Conservation (phyloP, 2,113 vertebrate genomes). For the Dasyprocta punctata region DNA sequence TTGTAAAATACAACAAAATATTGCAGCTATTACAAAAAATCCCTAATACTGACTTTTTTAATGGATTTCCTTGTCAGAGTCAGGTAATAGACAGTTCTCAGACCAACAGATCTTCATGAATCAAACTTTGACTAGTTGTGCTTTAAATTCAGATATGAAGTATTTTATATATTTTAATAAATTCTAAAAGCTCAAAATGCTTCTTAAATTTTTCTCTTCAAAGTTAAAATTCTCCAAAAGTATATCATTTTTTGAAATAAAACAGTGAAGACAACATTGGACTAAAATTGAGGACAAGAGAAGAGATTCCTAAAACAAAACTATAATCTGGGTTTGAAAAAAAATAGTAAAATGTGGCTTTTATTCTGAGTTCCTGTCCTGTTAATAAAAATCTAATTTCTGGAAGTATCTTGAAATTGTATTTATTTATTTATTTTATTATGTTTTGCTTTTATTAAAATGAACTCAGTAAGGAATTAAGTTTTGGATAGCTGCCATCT, state of each 20-base stretch:
- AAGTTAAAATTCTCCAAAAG: background rate
- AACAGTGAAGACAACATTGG: background rate
- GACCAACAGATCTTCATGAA: background rate
- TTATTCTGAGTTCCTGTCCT: background rate
- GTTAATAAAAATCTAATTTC: background rate
- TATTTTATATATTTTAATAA: background rate
- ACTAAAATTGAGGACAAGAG: background rate
- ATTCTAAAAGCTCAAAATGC: background rate
- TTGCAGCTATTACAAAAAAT: background rate
- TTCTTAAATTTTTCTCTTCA: background rate
- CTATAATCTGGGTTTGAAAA: background rate
- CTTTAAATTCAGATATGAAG: background rate
- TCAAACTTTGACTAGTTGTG: background rate
- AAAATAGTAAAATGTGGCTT: background rate
- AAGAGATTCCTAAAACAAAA: background rate
- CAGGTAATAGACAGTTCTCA: background rate
- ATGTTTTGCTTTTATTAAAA: conserved; percentile 44
- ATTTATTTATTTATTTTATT: conserved; percentile 31
- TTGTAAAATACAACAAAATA: background rate
- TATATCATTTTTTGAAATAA: background rate
- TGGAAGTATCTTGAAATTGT: background rate
- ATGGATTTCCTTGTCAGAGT: background rate
- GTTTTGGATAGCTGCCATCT: conserved; percentile 35
- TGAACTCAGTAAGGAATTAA: conserved; percentile 14
- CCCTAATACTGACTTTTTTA: background rate